Evolutionary conservation across 2,113 vertebrate genomes (phyloP), one percentile per base, ranked within the genome.

Genomic region (Cynoglossus semilaevis): DNA sequence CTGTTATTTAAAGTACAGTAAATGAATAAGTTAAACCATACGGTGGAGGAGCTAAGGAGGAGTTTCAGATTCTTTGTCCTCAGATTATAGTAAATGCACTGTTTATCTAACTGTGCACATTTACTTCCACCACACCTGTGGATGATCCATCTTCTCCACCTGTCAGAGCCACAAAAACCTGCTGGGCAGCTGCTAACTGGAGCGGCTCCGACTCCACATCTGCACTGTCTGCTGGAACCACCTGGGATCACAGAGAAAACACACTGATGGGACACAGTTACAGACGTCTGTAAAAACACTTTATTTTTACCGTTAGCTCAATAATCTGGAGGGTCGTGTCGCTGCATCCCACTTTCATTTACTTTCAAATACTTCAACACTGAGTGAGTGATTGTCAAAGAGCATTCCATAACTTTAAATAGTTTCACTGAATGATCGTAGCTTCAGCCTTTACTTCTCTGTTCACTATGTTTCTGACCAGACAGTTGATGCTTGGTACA

Each of bases 31-130:
- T 47, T 15, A 47, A 42, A 35, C 7, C 15, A 15, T 50, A 15
- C 15, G 6, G 2, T 29, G 6, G 6, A 29, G 2, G 22, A 29
- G 58, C 46, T 69, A 49, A 0, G 51, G 11, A 29, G 65, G 50
- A 0, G 58, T 4, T 1, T 0, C 35, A 79, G 73, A 66, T 15
- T 86, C 68, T 19, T 82, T 86, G 60, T 94, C 91, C 51, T 92
- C 91, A 93, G 79, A 94, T 91, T 58, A 95, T 87, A 17, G 93
- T 89, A 61, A 95, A 88, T 0, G 91, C 92, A 10, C 82, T 92
- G 47, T 88, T 91, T 59, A 94, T 87, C 51, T 94, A 82, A n/a
- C 94, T 92, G 15, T 93, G 92, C 90, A 94, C 63, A 8, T 91
- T 92, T 74, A 94, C 91, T 0, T 92, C 86, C 75, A 96, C 87